These are phyloP conservation scores for Chloropsis hardwickii DNA, from an alignment of 2,113 vertebrate genomes.

Conservation along the genomic window DNA sequence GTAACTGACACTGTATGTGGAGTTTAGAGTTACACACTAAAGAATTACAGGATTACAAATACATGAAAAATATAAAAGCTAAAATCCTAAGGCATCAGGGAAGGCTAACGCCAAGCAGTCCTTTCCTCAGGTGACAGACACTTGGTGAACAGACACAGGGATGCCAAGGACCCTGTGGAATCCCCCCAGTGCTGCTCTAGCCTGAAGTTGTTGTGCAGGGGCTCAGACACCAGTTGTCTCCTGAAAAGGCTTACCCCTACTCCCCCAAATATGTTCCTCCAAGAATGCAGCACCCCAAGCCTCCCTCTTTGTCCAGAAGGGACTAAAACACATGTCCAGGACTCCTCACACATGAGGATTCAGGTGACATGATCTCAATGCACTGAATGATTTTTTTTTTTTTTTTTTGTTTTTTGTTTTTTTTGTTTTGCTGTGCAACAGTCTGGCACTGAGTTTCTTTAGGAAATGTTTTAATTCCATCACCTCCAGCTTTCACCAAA, in stretches of 20 bases:
- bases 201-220: too few relatives aligned
- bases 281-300: background rate
- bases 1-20: background rate
- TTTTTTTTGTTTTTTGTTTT: too few relatives aligned
- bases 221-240: background rate
- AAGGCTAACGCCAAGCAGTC: background rate
- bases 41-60: background rate
- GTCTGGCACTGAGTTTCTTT: background rate
- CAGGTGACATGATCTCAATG: background rate
- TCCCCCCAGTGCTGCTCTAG: background rate
- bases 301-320: background rate
- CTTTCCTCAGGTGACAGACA: background rate
- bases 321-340: background rate
- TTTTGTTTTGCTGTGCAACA: background rate
- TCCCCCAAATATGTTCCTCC: background rate
- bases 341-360: accelerated
- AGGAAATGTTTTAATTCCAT: background rate
- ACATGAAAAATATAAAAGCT: background rate
- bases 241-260: background rate
- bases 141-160: background rate
- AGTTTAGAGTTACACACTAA: background rate
- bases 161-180: background rate
- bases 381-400: background rate
- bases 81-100: background rate
- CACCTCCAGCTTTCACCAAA: background rate